Evolutionary conservation across 1,140 invertebrate genomes (phyloP).

Genomic region (Parasteatoda tepidariorum): DNA sequence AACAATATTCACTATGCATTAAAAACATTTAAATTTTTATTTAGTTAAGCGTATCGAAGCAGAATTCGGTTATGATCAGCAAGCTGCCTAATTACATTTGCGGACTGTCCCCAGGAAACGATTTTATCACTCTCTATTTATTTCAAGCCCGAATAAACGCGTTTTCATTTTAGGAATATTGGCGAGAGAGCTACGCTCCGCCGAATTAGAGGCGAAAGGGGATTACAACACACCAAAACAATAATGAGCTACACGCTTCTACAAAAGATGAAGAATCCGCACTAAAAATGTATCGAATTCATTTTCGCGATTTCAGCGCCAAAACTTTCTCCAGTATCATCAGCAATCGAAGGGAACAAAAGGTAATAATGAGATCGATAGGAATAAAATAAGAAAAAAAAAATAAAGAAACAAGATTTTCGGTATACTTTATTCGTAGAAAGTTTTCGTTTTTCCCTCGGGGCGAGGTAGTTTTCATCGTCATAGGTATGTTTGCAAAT

Average conservation of each 20-base stretch:
- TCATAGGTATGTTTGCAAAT: neutral
- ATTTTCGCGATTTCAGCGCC: neutral
- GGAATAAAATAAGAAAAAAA: neutral
- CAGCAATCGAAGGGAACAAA: constrained; percentile 28
- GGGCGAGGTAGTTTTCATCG: neutral
- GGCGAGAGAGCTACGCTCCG: constrained; percentile 10
- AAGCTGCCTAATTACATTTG: neutral
- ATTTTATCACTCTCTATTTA: constrained; percentile 53
- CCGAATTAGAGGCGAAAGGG: constrained; percentile 50
- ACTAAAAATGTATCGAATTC: constrained; percentile 46
- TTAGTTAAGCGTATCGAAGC: too few relatives aligned
- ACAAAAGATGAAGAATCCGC: neutral
- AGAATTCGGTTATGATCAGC: too few relatives aligned
- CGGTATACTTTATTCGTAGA: neutral
- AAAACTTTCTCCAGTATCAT: constrained; percentile 10
- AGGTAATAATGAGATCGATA: constrained; percentile 51
- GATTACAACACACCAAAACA: constrained; percentile 33
- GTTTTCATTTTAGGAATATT: constrained; percentile 58
- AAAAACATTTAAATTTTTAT: too few relatives aligned
- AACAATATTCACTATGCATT: too few relatives aligned
- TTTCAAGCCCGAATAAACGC: constrained; percentile 54
- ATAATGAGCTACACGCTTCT: constrained; percentile 49
- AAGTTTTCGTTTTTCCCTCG: neutral
- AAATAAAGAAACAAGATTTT: neutral
- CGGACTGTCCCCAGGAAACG: neutral